These are phyloP conservation scores for Oophaga pumilio DNA, from an alignment of 2,113 vertebrate species.

Conservation along the genomic window DNA sequence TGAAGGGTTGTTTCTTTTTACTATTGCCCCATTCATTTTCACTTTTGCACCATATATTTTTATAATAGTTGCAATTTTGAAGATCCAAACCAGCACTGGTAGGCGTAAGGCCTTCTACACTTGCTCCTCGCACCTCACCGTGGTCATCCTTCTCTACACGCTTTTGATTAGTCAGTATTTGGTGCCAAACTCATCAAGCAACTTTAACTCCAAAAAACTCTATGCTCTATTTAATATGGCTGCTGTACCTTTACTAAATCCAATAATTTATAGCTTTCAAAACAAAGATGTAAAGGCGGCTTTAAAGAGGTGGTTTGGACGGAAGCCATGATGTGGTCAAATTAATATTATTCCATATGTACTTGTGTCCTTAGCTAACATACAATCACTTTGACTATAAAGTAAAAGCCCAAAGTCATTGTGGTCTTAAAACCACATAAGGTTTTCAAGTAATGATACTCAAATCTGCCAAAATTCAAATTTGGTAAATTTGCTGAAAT, in stretches of 20 bases:
- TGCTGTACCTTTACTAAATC: constrained; percentile 46
- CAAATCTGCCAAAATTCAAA: no score
- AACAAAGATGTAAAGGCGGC: constrained; percentile 27
- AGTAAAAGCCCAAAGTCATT: not conserved
- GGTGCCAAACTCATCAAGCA: constrained; percentile 38
- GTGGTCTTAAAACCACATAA: no score
- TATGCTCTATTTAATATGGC: constrained; percentile 36
- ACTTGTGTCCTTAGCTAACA: no score
- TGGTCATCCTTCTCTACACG: constrained; percentile 57
- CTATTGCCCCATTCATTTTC: constrained; percentile 31
- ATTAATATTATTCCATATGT: not conserved
- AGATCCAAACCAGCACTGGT: constrained; percentile 47
- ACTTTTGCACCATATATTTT: constrained; percentile 56
- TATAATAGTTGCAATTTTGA: constrained; percentile 46
- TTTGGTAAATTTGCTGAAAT: no score
- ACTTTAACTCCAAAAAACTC: constrained; percentile 30
- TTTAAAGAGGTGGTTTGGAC: not conserved
- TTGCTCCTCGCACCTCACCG: constrained; percentile 59
- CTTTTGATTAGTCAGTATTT: constrained; percentile 61
- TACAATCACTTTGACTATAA: not conserved
- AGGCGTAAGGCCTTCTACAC: constrained; percentile 61
- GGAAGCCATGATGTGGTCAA: not conserved
- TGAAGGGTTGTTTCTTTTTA: constrained; percentile 27
- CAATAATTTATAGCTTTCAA: constrained; percentile 35
- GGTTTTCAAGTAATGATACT: no score